Percentiles rank a stretch among this genome's conserved stretches.
phyloP scores from a whole-genome alignment of 2,797 vertebrate species.

The Pangasius krempfi region DNA sequence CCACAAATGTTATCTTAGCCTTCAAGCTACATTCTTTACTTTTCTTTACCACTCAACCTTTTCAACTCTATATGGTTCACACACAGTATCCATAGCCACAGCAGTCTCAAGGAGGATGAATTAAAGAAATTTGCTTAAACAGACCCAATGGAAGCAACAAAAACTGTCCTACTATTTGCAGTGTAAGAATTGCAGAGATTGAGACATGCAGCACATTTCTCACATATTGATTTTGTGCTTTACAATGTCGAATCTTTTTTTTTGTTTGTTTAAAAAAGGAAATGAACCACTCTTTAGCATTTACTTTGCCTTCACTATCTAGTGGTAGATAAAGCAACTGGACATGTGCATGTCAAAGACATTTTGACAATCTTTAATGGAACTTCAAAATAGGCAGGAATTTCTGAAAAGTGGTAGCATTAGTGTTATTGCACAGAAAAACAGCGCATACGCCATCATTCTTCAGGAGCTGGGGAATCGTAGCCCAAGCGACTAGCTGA shows the following conservation, averaged over 20 bases:
- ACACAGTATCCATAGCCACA: background rate
- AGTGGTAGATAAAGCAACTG: background rate
- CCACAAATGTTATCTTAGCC: background rate
- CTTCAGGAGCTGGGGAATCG: constrained; percentile 63
- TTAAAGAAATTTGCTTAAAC: background rate
- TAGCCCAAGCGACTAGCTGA: constrained; percentile 69
- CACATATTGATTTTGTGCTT: constrained; percentile 11
- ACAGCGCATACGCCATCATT: constrained; percentile 44
- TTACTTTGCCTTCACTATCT: background rate
- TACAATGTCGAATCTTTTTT: background rate
- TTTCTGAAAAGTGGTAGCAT: background rate
- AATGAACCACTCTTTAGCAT: background rate
- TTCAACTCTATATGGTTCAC: too few relatives aligned
- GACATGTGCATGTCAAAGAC: background rate
- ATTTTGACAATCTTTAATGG: background rate
- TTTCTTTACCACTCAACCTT: background rate
- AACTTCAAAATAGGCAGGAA: background rate
- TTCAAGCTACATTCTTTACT: background rate
- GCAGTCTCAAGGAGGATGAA: background rate
- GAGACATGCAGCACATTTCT: background rate
- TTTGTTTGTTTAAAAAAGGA: too few relatives aligned
- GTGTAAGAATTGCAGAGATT: background rate
- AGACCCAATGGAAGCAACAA: background rate
- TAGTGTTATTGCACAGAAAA: background rate
- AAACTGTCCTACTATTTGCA: too few relatives aligned